A percentile compares a stretch with the other conserved stretches of the same genome.
Conservation (phyloP, 2,888 invertebrate species). For the Nezara viridula region DNA sequence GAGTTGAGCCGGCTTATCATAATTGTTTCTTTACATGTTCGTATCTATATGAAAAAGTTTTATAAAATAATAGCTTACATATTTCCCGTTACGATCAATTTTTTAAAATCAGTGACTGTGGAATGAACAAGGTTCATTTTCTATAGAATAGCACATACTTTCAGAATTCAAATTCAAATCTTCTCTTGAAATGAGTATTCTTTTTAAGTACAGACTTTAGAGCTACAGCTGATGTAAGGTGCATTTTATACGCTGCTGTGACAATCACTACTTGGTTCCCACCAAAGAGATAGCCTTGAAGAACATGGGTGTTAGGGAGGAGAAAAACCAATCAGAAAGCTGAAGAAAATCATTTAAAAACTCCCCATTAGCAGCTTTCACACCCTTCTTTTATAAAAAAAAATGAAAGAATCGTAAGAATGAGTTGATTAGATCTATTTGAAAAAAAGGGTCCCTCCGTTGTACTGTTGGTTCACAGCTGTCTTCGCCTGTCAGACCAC, state of each 20-base stretch:
- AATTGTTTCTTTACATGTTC: too few relatives aligned
- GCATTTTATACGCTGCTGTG: background rate
- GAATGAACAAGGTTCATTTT: too few relatives aligned
- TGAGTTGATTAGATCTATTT: constrained; percentile 44
- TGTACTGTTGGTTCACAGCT: background rate
- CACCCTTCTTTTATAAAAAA: background rate
- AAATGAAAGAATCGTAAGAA: constrained; percentile 14
- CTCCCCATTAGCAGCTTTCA: background rate
- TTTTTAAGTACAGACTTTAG: too few relatives aligned
- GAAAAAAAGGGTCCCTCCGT: background rate
- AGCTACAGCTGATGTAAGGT: background rate
- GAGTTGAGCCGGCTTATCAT: too few relatives aligned
- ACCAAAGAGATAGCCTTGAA: background rate
- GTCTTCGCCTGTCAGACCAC: background rate
- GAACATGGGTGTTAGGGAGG: background rate
- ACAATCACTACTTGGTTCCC: background rate
- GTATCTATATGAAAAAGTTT: too few relatives aligned
- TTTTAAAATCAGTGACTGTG: too few relatives aligned
- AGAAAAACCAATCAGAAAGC: constrained; percentile 20
- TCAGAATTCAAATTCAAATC: too few relatives aligned
- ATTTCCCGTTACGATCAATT: too few relatives aligned
- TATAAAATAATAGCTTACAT: too few relatives aligned
- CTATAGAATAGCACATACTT: too few relatives aligned
- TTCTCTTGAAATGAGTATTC: too few relatives aligned
- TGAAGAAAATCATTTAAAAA: constrained; percentile 31